Percentiles rank a stretch among this genome's conserved stretches.
Conservation (phyloP, 2,888 invertebrate genomes). For the Drymonia ruficornis region DNA sequence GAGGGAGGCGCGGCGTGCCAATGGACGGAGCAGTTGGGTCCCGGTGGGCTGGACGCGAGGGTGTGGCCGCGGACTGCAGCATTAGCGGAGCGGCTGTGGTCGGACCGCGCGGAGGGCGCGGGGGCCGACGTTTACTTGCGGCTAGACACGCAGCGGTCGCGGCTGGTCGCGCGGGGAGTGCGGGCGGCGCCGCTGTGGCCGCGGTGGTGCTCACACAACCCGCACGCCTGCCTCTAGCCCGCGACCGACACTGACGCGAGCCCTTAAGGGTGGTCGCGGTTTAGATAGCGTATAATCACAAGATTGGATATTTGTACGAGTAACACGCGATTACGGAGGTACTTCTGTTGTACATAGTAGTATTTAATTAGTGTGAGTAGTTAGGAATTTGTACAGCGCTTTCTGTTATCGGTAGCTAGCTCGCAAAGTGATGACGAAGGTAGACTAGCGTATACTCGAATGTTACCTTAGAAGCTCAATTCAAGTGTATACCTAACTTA, state of each 20-base stretch:
- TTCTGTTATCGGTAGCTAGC: constrained; percentile 39
- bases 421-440: constrained; percentile 15
- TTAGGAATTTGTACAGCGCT: constrained; percentile 59
- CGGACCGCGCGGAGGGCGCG: constrained; percentile 82
- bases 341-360: constrained; percentile 47
- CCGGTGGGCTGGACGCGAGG: constrained; percentile 89
- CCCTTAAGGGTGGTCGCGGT: constrained; percentile 3
- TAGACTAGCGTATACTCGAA: constrained; percentile 1
- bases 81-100: constrained; percentile 92
- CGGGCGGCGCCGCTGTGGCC: constrained; percentile 90
- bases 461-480: constrained; percentile 4
- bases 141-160: constrained; percentile 87
- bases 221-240: constrained; percentile 87
- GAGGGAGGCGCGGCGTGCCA: constrained; percentile 93
- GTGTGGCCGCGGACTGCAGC: constrained; percentile 94
- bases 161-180: constrained; percentile 86
- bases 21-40: constrained; percentile 93
- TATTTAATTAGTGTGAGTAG: constrained; percentile 39
- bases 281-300: not conserved
- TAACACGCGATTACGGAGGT: constrained; percentile 12
- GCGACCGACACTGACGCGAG: constrained; percentile 1
- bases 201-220: constrained; percentile 91
- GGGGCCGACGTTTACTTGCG: constrained; percentile 88
- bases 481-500: constrained; percentile 1
- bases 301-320: too few relatives aligned